These are phyloP conservation scores for Alsophila aescularia DNA, from an alignment of 2,888 invertebrate species.

Conservation along the genomic window DNA sequence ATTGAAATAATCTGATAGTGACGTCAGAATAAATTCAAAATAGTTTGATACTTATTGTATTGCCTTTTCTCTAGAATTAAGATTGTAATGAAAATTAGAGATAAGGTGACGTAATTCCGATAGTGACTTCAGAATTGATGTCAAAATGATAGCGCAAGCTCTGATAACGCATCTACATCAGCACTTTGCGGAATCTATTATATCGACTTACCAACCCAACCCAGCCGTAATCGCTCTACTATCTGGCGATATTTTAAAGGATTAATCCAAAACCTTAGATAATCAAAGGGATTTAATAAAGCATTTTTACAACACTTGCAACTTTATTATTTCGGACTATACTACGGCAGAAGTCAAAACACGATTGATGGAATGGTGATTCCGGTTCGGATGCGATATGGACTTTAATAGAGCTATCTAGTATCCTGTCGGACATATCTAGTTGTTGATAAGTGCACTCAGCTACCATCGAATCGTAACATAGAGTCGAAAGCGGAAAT, in stretches of 20 bases:
- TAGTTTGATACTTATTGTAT: too few species aligned
- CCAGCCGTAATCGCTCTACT: conserved; percentile 35
- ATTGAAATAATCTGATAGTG: too few species aligned
- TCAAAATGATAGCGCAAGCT: conserved; percentile 34
- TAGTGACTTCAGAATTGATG: conserved; percentile 29
- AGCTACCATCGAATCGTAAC: conserved; percentile 10
- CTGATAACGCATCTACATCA: conserved; percentile 35
- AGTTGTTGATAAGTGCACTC: conserved; percentile 27
- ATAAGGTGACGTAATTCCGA: conserved; percentile 19
- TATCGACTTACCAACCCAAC: conserved; percentile 20
- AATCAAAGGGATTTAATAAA: background rate
- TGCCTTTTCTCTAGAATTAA: background rate
- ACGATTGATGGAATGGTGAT: background rate
- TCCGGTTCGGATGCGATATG: conserved; percentile 20
- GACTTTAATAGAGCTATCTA: conserved; percentile 10
- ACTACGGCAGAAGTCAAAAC: background rate
- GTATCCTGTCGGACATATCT: conserved; percentile 23
- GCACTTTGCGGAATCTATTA: conserved; percentile 35
- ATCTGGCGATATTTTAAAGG: conserved; percentile 25
- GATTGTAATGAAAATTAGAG: background rate
- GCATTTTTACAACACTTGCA: background rate
- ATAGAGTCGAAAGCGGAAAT: conserved; percentile 61
- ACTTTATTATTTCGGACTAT: background rate
- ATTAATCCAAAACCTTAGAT: background rate
- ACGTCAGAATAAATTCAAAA: too few species aligned